Conservation (phyloP, 1,140 invertebrate species). For the Delia radicum region DNA sequence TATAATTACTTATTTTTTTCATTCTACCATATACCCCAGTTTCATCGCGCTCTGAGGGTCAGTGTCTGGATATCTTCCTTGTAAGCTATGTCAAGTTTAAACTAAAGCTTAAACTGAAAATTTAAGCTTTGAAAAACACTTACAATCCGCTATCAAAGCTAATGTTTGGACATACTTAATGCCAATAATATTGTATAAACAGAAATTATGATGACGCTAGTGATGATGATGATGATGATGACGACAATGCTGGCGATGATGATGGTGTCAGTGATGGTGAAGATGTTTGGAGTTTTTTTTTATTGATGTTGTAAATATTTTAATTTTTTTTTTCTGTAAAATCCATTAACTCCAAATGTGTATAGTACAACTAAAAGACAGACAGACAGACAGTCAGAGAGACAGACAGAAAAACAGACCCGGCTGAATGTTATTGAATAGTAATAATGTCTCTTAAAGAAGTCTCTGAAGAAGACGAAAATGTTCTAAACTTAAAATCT, state of each 20-base stretch:
- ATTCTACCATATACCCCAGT: too few relatives aligned
- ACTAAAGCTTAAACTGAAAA: neutral
- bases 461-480: neutral
- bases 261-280: neutral
- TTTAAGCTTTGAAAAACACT: neutral
- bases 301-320: neutral
- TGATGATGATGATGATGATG: neutral
- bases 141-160: neutral
- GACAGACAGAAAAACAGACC: neutral
- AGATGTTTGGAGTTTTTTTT: neutral
- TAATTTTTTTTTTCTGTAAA: neutral
- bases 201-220: neutral
- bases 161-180: constrained; percentile 23
- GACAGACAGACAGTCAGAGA: neutral
- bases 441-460: neutral
- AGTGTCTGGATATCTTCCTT: too few relatives aligned
- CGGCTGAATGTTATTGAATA: constrained; percentile 16
- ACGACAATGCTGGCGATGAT: neutral
- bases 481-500: neutral
- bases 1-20: too few relatives aligned
- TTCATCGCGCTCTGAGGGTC: too few relatives aligned
- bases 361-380: neutral
- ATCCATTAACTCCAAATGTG: constrained; percentile 10
- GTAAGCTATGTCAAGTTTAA: too few relatives aligned
- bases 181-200: neutral